Evolutionary conservation across 2,888 invertebrate species (phyloP).

Genomic region (Sesia bembeciformis): DNA sequence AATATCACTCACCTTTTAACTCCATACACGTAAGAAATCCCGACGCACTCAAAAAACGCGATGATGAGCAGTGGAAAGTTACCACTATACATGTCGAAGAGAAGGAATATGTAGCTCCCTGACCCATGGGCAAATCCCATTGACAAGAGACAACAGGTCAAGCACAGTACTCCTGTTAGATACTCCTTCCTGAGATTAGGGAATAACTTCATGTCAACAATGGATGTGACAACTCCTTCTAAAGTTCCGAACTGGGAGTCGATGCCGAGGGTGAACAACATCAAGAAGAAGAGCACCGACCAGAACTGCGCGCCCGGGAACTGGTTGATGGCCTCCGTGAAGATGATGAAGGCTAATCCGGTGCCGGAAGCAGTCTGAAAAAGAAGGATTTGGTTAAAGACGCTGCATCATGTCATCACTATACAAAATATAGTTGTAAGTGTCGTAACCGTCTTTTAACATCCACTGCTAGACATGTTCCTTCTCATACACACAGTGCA

Average conservation of each 20-base stretch:
- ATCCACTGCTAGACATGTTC: too few relatives aligned
- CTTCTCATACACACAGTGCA: too few relatives aligned
- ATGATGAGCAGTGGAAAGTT: constrained; percentile 94
- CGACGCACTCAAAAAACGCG: constrained; percentile 93
- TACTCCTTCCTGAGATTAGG: constrained; percentile 93
- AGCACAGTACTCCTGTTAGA: constrained; percentile 86
- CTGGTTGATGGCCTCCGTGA: constrained; percentile 98
- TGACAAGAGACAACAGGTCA: constrained; percentile 87
- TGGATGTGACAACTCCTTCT: constrained; percentile 95
- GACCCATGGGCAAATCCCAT: constrained; percentile 95
- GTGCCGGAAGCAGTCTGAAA: constrained; percentile 95
- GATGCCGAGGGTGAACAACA: constrained; percentile 96
- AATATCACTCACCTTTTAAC: constrained; percentile 81
- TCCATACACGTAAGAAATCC: constrained; percentile 95
- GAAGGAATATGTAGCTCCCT: constrained; percentile 93
- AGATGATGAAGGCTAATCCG: constrained; percentile 96
- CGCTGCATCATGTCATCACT: background rate
- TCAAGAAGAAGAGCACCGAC: constrained; percentile 96
- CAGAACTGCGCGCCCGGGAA: constrained; percentile 97
- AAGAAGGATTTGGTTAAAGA: constrained; percentile 1
- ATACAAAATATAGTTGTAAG: too few relatives aligned
- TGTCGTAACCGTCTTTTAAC: too few relatives aligned
- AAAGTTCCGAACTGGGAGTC: constrained; percentile 97
- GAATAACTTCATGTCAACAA: constrained; percentile 95
- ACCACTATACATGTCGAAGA: constrained; percentile 95